These are phyloP conservation scores for Alligator sinensis DNA, from an alignment of 2,113 vertebrate species.

Conservation along the genomic window DNA sequence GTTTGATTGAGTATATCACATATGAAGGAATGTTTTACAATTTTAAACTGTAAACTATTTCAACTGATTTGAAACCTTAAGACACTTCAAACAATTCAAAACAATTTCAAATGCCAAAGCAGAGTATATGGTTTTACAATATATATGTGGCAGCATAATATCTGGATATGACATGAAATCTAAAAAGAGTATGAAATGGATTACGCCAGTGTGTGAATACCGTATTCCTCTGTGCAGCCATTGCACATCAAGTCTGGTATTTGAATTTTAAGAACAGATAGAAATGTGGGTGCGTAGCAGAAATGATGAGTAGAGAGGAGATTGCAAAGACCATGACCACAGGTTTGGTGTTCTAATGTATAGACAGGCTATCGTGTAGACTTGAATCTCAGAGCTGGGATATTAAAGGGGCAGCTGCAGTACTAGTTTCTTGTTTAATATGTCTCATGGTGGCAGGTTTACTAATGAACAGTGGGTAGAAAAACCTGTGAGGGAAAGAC, in stretches of 20 bases:
- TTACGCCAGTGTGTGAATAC: fast-evolving
- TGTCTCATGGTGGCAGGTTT: background rate
- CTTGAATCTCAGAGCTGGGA: fast-evolving
- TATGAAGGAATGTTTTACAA: background rate
- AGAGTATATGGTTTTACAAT: background rate
- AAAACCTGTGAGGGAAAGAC: background rate
- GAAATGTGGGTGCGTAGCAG: fast-evolving
- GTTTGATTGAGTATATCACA: background rate
- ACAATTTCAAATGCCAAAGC: too few relatives aligned
- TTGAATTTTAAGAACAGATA: background rate
- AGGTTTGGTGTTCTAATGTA: fast-evolving
- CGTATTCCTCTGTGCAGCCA: fast-evolving
- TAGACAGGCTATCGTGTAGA: too few relatives aligned
- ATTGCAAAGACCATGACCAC: background rate
- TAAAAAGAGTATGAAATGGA: fast-evolving
- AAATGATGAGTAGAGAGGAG: background rate
- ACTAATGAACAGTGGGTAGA: background rate
- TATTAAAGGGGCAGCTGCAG: background rate
- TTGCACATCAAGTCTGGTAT: background rate
- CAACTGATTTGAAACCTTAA: too few relatives aligned
- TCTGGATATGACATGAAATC: background rate
- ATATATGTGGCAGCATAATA: background rate
- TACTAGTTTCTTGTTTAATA: background rate
- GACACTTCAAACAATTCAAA: too few relatives aligned
- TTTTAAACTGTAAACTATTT: background rate